Conservation (phyloP, 2,888 invertebrate species). For the Uropetala carovei region DNA sequence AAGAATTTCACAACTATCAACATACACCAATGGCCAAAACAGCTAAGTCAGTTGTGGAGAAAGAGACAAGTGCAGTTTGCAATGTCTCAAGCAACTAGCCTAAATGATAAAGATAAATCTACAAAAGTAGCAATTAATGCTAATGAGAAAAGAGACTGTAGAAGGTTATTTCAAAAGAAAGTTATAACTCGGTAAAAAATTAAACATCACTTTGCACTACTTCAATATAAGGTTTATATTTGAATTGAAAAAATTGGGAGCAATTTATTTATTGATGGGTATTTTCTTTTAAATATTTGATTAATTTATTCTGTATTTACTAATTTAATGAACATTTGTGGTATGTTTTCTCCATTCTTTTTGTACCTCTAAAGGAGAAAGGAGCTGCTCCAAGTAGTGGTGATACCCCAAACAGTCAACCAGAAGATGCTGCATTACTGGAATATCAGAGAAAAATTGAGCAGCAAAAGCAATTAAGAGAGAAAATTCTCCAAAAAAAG, state of each 20-base stretch:
- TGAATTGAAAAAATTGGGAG: no score
- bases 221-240: no score
- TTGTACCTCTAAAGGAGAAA: not conserved
- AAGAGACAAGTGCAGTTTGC: slow-evolving; percentile 22
- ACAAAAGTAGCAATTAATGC: not conserved
- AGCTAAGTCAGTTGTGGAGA: not conserved
- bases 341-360: not conserved
- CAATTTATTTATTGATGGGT: no score
- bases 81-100: not conserved
- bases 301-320: not conserved
- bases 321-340: not conserved
- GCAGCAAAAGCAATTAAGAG: slow-evolving; percentile 75
- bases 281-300: not conserved
- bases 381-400: not conserved
- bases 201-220: no score
- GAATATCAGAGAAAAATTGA: slow-evolving; percentile 76
- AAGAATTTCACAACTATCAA: no score
- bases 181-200: no score
- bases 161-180: no score
- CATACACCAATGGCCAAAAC: no score
- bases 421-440: slow-evolving; percentile 74
- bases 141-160: no score
- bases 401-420: slow-evolving; percentile 66
- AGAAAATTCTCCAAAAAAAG: slow-evolving; percentile 75
- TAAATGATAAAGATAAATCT: not conserved